Evolutionary conservation across 1,140 invertebrate species (phyloP).

Genomic region (Physella acuta): DNA sequence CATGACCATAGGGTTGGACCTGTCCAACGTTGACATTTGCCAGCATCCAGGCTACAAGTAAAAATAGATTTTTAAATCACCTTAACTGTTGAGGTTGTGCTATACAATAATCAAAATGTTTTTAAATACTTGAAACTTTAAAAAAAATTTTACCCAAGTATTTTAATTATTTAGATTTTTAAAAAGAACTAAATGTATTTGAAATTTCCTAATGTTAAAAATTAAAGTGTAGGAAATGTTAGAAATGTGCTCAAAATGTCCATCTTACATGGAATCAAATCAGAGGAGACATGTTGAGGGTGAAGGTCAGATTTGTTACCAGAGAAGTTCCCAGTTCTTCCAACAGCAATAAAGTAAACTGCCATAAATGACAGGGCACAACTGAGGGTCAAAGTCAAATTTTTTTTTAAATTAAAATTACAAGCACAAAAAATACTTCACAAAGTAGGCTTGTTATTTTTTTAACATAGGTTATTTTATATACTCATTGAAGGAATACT

Average conservation of each 20-base stretch:
- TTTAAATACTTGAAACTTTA: too few relatives aligned
- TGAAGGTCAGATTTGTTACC: slow-evolving; percentile 23
- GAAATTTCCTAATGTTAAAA: too few relatives aligned
- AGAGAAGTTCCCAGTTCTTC: slow-evolving; percentile 23
- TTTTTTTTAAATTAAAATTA: slow-evolving; percentile 1
- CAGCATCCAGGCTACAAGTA: slow-evolving; percentile 47
- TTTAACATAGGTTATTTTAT: neutral
- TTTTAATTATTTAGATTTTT: too few relatives aligned
- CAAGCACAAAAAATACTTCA: neutral
- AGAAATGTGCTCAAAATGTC: too few relatives aligned
- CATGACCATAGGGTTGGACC: slow-evolving; percentile 46
- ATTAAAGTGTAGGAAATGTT: too few relatives aligned
- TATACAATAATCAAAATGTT: too few relatives aligned
- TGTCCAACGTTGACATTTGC: slow-evolving; percentile 49
- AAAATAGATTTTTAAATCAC: too few relatives aligned
- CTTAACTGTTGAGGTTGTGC: too few relatives aligned
- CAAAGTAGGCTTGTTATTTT: neutral
- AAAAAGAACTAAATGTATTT: too few relatives aligned
- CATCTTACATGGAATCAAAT: slow-evolving; percentile 45
- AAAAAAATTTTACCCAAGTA: too few relatives aligned
- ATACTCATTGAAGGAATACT: slow-evolving; percentile 20
- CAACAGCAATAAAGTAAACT: slow-evolving; percentile 53
- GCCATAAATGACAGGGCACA: slow-evolving; percentile 54
- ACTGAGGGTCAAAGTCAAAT: slow-evolving; percentile 31
- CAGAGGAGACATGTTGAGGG: slow-evolving; percentile 36